phyloP scores from a whole-genome alignment of 2,113 vertebrate genomes.

The Hiodon alosoides region DNA sequence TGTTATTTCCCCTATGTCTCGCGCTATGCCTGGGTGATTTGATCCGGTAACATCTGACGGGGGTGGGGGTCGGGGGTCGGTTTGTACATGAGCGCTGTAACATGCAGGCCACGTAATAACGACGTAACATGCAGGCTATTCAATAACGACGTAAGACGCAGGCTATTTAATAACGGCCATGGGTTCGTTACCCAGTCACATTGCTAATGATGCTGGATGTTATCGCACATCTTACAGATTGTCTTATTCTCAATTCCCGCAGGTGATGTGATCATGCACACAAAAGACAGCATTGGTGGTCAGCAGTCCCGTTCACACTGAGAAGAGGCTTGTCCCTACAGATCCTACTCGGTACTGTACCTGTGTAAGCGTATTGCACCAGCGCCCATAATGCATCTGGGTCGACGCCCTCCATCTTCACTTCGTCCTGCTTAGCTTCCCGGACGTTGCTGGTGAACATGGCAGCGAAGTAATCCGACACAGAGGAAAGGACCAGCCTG shows the following conservation, averaged over 20 bases:
- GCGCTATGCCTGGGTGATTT: too few species aligned
- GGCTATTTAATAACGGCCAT: too few species aligned
- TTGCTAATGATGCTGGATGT: neutral
- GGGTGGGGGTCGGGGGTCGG: too few species aligned
- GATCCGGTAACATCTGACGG: too few species aligned
- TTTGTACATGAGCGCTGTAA: too few species aligned
- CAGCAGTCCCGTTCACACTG: too few species aligned
- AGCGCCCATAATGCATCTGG: conserved; percentile 91
- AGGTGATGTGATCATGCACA: neutral
- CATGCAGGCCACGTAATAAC: too few species aligned
- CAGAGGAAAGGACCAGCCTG: conserved; percentile 92
- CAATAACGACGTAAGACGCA: too few species aligned
- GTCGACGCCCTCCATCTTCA: conserved; percentile 97
- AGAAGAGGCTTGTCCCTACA: neutral
- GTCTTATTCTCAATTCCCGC: neutral
- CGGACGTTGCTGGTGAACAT: conserved; percentile 98
- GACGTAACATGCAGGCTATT: too few species aligned
- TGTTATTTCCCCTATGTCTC: neutral
- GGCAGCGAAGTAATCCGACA: conserved; percentile 97
- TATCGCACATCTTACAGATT: neutral
- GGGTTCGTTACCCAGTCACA: too few species aligned
- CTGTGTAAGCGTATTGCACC: conserved; percentile 95
- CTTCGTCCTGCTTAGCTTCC: conserved; percentile 94
- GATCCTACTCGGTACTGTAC: conserved; percentile 47
- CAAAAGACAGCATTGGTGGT: neutral